Evolutionary conservation across 2,113 vertebrate species (phyloP).

Genomic region (Corythoichthys haematopterus): DNA sequence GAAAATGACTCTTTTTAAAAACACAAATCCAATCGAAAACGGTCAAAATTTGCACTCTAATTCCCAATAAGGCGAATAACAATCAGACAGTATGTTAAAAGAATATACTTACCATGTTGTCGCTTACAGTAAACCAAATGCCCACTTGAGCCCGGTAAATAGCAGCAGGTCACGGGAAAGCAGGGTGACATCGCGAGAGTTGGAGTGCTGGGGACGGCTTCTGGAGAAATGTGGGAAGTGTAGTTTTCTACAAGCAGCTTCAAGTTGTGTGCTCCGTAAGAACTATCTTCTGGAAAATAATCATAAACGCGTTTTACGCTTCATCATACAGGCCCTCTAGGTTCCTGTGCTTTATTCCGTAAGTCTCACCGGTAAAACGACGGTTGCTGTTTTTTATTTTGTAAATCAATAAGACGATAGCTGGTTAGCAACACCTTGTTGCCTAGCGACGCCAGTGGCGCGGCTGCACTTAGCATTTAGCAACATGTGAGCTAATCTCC

Average conservation of each 20-base stretch:
- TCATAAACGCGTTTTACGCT: too few species aligned
- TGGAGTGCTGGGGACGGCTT: conserved; percentile 12
- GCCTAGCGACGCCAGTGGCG: conserved; percentile 40
- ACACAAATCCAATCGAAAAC: not conserved
- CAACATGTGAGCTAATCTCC: not conserved
- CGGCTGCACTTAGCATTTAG: not conserved
- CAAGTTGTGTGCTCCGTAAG: not conserved
- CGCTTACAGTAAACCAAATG: not conserved
- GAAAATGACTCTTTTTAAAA: not conserved
- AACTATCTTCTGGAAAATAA: too few species aligned
- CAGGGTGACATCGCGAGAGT: conserved; percentile 15
- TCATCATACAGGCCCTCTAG: fast-evolving
- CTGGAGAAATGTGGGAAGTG: conserved; percentile 5
- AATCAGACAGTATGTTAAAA: not conserved
- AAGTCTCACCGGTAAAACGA: too few species aligned
- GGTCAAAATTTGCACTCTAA: not conserved
- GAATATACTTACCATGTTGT: not conserved
- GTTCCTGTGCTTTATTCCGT: not conserved
- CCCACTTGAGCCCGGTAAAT: not conserved
- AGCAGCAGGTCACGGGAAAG: not conserved
- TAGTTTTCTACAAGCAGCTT: not conserved
- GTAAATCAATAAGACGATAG: not conserved
- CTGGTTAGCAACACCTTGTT: conserved; percentile 29
- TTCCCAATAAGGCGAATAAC: not conserved
- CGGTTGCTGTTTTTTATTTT: not conserved